These are phyloP conservation scores for Gambusia affinis DNA, from an alignment of 2,113 vertebrate species.

Conservation along the genomic window DNA sequence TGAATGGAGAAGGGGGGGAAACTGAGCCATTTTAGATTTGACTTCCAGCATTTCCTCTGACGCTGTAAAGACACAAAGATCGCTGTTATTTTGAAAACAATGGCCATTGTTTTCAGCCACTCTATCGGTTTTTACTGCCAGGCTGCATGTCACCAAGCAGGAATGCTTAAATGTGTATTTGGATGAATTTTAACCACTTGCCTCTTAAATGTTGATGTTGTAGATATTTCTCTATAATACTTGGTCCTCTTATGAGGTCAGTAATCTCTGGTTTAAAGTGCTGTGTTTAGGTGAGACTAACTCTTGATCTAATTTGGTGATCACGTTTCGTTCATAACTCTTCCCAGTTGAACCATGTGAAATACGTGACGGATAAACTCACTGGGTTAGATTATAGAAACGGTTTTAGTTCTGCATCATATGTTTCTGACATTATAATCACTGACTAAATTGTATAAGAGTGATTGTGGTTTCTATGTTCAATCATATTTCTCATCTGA, in stretches of 20 bases:
- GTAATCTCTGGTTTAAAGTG: neutral
- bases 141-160: conserved; percentile 34
- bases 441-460: neutral
- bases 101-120: conserved; percentile 61
- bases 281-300: neutral
- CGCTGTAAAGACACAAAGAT: conserved; percentile 62
- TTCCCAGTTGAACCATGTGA: too few relatives aligned
- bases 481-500: neutral
- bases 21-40: conserved; percentile 48
- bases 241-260: neutral
- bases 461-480: neutral
- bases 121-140: conserved; percentile 54
- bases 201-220: neutral
- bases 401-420: neutral
- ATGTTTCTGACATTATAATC: neutral
- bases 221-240: neutral
- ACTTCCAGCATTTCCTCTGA: conserved; percentile 56
- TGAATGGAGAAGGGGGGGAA: neutral
- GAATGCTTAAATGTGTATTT: conserved; percentile 2
- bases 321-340: neutral
- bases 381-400: too few relatives aligned
- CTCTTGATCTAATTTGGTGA: too few relatives aligned
- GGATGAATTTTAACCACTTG: neutral
- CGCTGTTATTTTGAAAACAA: conserved; percentile 62
- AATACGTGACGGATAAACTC: too few relatives aligned